Evolutionary conservation across 2,113 vertebrate genomes (phyloP), one percentile per base, ranked within the genome.

Genomic region (Todiramphus chloris): DNA sequence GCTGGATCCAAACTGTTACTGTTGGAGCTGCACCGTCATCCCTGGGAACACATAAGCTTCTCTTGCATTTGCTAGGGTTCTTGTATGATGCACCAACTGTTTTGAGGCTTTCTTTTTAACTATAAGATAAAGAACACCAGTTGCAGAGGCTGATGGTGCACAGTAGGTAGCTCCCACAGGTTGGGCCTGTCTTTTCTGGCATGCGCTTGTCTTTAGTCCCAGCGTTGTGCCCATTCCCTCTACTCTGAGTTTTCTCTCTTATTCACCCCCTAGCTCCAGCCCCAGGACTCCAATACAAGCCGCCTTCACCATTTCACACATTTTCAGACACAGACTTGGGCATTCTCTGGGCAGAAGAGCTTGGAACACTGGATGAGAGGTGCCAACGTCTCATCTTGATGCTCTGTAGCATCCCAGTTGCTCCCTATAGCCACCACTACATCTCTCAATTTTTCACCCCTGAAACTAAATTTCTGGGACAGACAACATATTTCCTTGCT

Each of bases 151-250:
- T 51, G 50, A 51, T 51, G 50, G 50, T 51, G 50, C 66, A 62
- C 0, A 0, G 37, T 18, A 24, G 7, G 30, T 17, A 66, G 15
- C 46, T 86, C 53, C 62, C 1, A 0, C n/a, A 48, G 62, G 14
- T 15, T 33, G 37, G 39, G 11, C 69, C 27, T 74, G 31, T 50
- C 41, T 62, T 39, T 73, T 55, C 39, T 21, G 51, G 30, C 19
- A 94, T 43, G 28, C 24, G 10, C 15, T 44, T 68, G 16, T 27
- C 31, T 55, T 60, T 33, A 77, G 56, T 44, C 43, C 33, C 33
- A 59, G 50, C 27, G 30, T 46, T 0, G 1, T 24, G 7, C 24
- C 69, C 76, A 44, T 24, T 64, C 53, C 59, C 44, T 46, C 16
- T 13, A 6, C 51, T 25, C 48, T 13, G 20, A 20, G 27, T 27